Percentiles rank a stretch among this genome's conserved stretches.
Conservation (phyloP, 2,888 invertebrate species). For the Chirona hameri region DNA sequence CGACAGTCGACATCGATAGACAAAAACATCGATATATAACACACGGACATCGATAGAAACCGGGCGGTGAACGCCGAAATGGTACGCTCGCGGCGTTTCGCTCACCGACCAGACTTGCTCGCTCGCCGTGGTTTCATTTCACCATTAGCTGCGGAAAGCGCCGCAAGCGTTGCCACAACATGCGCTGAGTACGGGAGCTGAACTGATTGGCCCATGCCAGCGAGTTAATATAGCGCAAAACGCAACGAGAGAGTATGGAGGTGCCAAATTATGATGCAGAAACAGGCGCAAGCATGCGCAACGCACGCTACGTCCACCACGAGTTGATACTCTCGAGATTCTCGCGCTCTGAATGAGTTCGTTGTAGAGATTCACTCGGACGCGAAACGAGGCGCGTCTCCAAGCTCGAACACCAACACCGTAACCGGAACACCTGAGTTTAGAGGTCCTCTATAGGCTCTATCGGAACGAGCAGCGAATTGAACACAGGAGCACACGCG, state of each 20-base stretch:
- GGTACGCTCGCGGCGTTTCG: not conserved
- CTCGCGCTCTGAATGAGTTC: not conserved
- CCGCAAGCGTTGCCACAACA: not conserved
- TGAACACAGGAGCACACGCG: not conserved
- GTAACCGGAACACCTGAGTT: not conserved
- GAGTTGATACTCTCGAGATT: not conserved
- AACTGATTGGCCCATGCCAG: not conserved
- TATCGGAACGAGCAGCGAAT: not conserved
- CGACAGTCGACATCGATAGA: not conserved
- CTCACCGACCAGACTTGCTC: not conserved
- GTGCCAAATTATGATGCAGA: not conserved
- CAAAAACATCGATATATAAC: not conserved
- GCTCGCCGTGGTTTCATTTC: not conserved
- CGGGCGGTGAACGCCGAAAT: not conserved
- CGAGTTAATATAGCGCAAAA: not conserved
- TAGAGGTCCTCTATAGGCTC: not conserved
- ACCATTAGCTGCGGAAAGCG: not conserved
- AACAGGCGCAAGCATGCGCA: not conserved
- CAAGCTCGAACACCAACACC: not conserved
- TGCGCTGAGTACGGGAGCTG: not conserved
- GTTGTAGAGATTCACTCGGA: constrained; percentile 3
- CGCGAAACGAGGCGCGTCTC: not conserved
- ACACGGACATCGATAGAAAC: not conserved
- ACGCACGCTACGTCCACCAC: not conserved
- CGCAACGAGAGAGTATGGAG: not conserved